Evolutionary conservation across 1,140 invertebrate species (phyloP).

Genomic region (Bombus pascuorum): DNA sequence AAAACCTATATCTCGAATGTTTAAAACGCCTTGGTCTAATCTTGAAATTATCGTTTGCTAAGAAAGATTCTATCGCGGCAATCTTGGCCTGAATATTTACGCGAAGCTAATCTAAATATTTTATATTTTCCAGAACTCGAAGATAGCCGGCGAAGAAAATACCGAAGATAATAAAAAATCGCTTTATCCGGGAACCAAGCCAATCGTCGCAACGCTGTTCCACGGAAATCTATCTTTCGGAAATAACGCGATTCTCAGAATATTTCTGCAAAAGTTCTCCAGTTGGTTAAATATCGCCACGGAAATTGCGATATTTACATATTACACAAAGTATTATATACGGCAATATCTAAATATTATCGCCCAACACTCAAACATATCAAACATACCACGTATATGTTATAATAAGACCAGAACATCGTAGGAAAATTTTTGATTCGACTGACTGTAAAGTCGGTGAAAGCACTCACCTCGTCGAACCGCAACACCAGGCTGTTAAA

Average conservation of each 20-base stretch:
- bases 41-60: not conserved
- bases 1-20: not conserved
- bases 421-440: not conserved
- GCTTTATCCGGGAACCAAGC: not conserved
- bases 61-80: not conserved
- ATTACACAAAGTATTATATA: too few species aligned
- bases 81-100: not conserved
- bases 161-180: not conserved
- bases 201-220: not conserved
- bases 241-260: not conserved
- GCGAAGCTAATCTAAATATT: not conserved
- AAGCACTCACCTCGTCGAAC: conserved; percentile 10
- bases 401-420: too few species aligned
- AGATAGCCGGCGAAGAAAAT: not conserved
- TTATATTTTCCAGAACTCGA: not conserved
- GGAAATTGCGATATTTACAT: too few species aligned
- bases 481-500: not conserved
- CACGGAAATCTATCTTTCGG: not conserved
- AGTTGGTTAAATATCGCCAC: not conserved
- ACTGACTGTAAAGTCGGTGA: fast-evolving
- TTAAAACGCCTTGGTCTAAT: not conserved
- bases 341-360: too few species aligned
- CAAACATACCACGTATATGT: too few species aligned
- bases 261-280: not conserved
- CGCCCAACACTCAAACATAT: too few species aligned